phyloP scores from a whole-genome alignment of 2,113 vertebrate genomes.

The Zosterops lateralis region DNA sequence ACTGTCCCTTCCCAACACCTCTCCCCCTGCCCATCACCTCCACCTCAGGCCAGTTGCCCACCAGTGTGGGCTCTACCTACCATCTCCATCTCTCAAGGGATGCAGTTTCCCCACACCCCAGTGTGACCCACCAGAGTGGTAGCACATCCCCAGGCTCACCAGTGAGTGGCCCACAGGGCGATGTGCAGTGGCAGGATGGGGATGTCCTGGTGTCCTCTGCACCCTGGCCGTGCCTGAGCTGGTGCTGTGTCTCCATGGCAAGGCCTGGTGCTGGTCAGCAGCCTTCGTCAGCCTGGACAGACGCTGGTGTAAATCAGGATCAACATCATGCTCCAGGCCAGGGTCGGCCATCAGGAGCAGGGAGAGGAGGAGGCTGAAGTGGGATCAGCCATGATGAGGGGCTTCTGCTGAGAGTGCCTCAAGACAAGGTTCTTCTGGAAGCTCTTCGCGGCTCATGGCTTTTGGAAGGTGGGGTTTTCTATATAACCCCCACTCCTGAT shows the following conservation, averaged over 20 bases:
- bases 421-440: background rate
- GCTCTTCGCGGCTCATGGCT: accelerated
- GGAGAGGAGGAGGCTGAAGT: background rate
- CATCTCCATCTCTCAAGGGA: accelerated
- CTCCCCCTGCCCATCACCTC: background rate
- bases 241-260: accelerated
- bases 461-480: background rate
- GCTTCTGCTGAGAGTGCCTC: background rate
- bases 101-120: accelerated
- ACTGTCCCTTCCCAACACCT: conserved; percentile 36
- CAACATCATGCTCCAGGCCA: accelerated
- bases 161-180: accelerated
- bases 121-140: accelerated
- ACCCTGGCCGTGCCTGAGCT: accelerated
- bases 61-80: background rate
- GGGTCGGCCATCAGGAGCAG: background rate
- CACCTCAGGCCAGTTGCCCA: background rate
- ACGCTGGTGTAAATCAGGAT: accelerated
- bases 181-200: background rate
- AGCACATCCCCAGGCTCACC: background rate
- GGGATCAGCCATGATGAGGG: background rate
- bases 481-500: background rate
- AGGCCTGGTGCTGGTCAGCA: background rate
- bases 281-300: background rate
- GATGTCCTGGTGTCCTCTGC: background rate